Evolutionary conservation across 2,888 invertebrate genomes (phyloP).

Genomic region (Brenthis daphne): DNA sequence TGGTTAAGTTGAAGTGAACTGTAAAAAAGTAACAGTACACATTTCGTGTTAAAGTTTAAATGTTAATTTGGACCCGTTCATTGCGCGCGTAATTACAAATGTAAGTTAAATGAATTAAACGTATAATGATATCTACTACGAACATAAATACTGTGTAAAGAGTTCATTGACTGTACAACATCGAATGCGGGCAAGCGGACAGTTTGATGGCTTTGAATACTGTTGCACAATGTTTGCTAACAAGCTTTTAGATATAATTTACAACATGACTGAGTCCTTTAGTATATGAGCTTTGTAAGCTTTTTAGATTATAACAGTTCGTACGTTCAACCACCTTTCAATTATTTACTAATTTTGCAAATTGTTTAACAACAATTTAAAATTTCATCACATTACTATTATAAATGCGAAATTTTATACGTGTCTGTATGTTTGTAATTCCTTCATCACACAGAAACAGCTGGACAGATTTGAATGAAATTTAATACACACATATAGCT

Average conservation of each 20-base stretch:
- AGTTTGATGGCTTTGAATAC: constrained; percentile 36
- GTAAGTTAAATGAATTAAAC: constrained; percentile 41
- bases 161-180: constrained; percentile 48
- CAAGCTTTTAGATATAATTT: constrained; percentile 27
- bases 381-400: too few relatives aligned
- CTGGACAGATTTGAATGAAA: too few relatives aligned
- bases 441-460: too few relatives aligned
- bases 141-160: constrained; percentile 41
- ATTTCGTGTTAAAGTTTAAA: constrained; percentile 29
- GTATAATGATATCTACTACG: constrained; percentile 35
- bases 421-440: too few relatives aligned
- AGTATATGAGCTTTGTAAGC: neutral
- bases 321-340: too few relatives aligned
- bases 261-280: neutral
- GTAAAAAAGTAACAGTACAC: constrained; percentile 30
- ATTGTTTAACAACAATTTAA: too few relatives aligned
- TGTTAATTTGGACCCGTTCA: constrained; percentile 35
- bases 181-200: constrained; percentile 47
- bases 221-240: constrained; percentile 38
- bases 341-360: too few relatives aligned
- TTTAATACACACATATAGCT: too few relatives aligned
- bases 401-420: too few relatives aligned
- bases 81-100: constrained; percentile 40
- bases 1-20: constrained; percentile 20
- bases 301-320: too few relatives aligned